Evolutionary conservation across 2,113 vertebrate species (phyloP).

Genomic region (Hippocampus guttulatus): DNA sequence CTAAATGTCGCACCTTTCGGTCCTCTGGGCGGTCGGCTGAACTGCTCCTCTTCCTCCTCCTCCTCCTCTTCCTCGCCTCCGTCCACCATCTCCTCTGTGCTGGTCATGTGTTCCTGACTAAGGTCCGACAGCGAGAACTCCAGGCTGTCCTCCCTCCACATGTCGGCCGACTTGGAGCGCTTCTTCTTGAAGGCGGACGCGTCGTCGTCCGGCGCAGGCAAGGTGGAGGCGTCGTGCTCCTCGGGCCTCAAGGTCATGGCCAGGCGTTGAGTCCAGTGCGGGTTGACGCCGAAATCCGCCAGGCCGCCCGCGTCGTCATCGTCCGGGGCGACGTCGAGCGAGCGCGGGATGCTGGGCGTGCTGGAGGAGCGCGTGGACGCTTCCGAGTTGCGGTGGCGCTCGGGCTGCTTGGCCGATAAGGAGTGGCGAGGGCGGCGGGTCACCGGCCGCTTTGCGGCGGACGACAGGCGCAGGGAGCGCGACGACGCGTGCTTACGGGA

Average conservation of each 20-base stretch:
- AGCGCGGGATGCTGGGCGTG: conserved; percentile 97
- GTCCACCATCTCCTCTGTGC: conserved; percentile 91
- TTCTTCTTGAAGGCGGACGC: conserved; percentile 88
- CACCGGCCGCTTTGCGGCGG: conserved; percentile 62
- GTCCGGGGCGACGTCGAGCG: conserved; percentile 76
- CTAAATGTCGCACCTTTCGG: conserved; percentile 34
- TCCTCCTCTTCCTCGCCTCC: conserved; percentile 76
- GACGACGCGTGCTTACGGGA: conserved; percentile 89
- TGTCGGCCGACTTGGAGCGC: conserved; percentile 93
- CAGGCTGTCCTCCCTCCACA: conserved; percentile 94
- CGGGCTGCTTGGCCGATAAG: conserved; percentile 75
- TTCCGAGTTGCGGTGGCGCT: conserved; percentile 80
- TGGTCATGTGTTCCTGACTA: conserved; percentile 94
- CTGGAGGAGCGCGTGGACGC: conserved; percentile 92
- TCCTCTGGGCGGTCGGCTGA: conserved; percentile 29
- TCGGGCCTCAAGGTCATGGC: conserved; percentile 85
- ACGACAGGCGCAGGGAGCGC: conserved; percentile 81
- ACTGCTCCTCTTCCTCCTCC: conserved; percentile 61
- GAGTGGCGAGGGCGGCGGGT: conserved; percentile 75
- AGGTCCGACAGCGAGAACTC: conserved; percentile 93
- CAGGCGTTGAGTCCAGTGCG: conserved; percentile 83
- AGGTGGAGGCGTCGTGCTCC: conserved; percentile 51
- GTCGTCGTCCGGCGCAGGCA: conserved; percentile 72
- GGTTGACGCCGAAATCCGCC: conserved; percentile 76
- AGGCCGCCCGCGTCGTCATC: conserved; percentile 63